These are phyloP conservation scores for Frankliniella intonsa DNA, from an alignment of 2,888 invertebrate species.

Conservation along the genomic window DNA sequence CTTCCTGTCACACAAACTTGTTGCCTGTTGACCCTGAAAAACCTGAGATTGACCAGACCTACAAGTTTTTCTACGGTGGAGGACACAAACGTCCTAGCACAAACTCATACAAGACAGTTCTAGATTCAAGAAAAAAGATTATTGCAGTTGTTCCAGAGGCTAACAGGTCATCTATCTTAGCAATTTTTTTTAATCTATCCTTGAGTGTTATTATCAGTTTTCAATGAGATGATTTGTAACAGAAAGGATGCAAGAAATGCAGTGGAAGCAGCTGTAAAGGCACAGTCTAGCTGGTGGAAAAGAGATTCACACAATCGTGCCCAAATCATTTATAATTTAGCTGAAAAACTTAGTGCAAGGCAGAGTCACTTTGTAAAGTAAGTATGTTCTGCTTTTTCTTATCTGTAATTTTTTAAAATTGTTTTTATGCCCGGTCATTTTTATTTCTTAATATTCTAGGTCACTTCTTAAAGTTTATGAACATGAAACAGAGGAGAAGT, in stretches of 20 bases:
- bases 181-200: not conserved
- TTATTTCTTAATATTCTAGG: not conserved
- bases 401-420: not conserved
- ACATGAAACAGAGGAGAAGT: not conserved
- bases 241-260: constrained; percentile 50
- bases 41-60: constrained; percentile 42
- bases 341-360: not conserved
- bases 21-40: not conserved
- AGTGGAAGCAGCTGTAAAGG: constrained; percentile 50
- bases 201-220: not conserved
- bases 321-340: not conserved
- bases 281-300: constrained; percentile 46
- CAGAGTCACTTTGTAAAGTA: constrained; percentile 6
- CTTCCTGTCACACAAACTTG: not conserved
- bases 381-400: not conserved
- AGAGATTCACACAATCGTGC: constrained; percentile 12
- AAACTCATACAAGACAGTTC: constrained; percentile 44
- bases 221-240: not conserved
- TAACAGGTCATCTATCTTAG: constrained; percentile 34
- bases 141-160: constrained; percentile 38
- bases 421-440: not conserved
- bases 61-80: constrained; percentile 50
- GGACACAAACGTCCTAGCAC: constrained; percentile 49
- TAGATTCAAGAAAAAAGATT: constrained; percentile 37
- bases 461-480: not conserved